Evolutionary conservation across 2,888 invertebrate genomes (phyloP).

Genomic region (Margaritifera margaritifera): DNA sequence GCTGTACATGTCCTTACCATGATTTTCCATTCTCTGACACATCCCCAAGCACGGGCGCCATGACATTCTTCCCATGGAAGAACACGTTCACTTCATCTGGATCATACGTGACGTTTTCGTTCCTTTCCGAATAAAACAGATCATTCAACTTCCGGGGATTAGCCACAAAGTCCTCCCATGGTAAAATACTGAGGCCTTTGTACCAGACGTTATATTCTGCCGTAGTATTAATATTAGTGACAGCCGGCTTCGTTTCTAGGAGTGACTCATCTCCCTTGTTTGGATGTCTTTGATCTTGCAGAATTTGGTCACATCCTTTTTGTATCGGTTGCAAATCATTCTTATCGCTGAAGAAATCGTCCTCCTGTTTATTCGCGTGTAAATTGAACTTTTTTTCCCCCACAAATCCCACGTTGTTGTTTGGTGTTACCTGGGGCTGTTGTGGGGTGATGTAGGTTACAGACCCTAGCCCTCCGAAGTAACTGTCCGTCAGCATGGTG

Average conservation of each 20-base stretch:
- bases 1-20: slow-evolving; percentile 40
- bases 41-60: slow-evolving; percentile 53
- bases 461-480: slow-evolving; percentile 28
- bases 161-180: slow-evolving; percentile 58
- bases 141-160: slow-evolving; percentile 49
- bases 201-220: slow-evolving; percentile 39
- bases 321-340: too few relatives aligned
- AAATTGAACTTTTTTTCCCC: too few relatives aligned
- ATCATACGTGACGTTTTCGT: slow-evolving; percentile 51
- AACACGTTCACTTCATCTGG: slow-evolving; percentile 58
- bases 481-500: slow-evolving; percentile 22
- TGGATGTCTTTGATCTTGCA: too few relatives aligned
- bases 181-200: slow-evolving; percentile 50
- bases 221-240: slow-evolving; percentile 32
- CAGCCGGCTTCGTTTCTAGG: not conserved
- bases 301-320: too few relatives aligned
- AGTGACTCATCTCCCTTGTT: too few relatives aligned
- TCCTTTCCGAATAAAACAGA: slow-evolving; percentile 47
- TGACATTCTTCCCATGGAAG: slow-evolving; percentile 56
- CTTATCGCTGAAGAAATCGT: too few relatives aligned
- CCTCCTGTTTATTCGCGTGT: too few relatives aligned
- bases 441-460: slow-evolving; percentile 25
- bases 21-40: slow-evolving; percentile 53
- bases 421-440: too few relatives aligned
- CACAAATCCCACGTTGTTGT: too few relatives aligned